Conservation (phyloP, 2,113 vertebrate species). For the Brachypodius melanocephalos region DNA sequence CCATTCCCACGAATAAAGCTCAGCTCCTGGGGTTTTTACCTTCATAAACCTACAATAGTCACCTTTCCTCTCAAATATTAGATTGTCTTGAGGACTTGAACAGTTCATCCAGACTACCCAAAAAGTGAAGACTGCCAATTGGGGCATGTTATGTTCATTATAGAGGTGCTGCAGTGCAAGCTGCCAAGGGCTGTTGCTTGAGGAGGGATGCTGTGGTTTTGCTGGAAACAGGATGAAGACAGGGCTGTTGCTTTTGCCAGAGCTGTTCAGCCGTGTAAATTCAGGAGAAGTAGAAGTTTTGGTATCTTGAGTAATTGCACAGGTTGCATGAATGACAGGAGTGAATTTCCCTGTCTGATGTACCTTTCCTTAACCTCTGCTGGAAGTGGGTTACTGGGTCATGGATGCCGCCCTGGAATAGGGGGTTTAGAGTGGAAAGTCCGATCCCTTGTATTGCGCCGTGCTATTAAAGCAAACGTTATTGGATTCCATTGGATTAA, state of each 20-base stretch:
- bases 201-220: not conserved
- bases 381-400: constrained; percentile 59
- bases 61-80: not conserved
- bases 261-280: not conserved
- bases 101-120: not conserved
- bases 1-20: not conserved
- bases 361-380: not conserved
- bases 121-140: not conserved
- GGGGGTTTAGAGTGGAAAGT: not conserved
- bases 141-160: accelerated
- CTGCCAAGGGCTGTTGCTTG: not conserved
- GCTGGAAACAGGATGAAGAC: not conserved
- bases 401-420: not conserved
- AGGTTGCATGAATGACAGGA: not conserved
- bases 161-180: not conserved
- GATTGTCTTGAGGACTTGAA: not conserved
- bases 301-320: not conserved
- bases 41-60: not conserved
- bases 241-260: not conserved
- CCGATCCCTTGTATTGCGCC: accelerated
- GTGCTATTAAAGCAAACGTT: not conserved
- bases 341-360: not conserved
- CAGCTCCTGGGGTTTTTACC: not conserved
- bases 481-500: constrained; percentile 44
- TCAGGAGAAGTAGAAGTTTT: not conserved